Conservation (phyloP, 2,113 vertebrate genomes). For the Lipophrys pholis region DNA sequence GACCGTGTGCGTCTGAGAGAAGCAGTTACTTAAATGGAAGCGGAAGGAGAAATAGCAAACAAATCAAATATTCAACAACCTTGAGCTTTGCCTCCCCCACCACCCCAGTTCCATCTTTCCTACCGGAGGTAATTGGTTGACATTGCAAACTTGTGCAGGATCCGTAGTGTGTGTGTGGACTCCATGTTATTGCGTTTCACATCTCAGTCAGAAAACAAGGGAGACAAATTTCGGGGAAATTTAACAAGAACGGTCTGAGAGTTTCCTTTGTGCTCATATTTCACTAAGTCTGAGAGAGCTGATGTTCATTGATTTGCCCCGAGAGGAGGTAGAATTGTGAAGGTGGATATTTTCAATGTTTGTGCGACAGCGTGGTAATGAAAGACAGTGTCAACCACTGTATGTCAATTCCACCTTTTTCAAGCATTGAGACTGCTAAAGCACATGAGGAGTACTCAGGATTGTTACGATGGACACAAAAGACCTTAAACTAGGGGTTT, state of each 20-base stretch:
- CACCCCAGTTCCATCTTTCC: conserved; percentile 20
- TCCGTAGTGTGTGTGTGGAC: conserved; percentile 21
- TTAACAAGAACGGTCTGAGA: conserved; percentile 33
- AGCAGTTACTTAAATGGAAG: conserved; percentile 42
- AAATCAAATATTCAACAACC: conserved; percentile 69
- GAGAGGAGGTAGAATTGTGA: conserved; percentile 1
- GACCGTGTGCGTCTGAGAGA: not conserved
- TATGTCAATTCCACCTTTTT: not conserved
- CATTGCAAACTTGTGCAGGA: conserved; percentile 42
- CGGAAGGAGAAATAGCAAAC: conserved; percentile 46
- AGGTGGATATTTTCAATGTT: not conserved
- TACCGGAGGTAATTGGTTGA: conserved; percentile 63
- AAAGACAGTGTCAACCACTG: not conserved
- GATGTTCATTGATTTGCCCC: conserved; percentile 38
- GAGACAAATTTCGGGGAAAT: conserved; percentile 24
- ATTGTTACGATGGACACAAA: not conserved
- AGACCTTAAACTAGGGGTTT: no score
- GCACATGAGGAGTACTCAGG: not conserved
- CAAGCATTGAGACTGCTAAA: not conserved
- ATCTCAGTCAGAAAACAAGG: conserved; percentile 38
- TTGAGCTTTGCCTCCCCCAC: conserved; percentile 39
- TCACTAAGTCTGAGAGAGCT: conserved; percentile 23
- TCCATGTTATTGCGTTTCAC: conserved; percentile 39
- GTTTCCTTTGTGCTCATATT: conserved; percentile 1
- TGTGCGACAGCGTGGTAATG: conserved; percentile 13